Base-by-base conservation (phyloP, 2,888 invertebrate genomes). In the Perizoma flavofasciatum region DNA sequence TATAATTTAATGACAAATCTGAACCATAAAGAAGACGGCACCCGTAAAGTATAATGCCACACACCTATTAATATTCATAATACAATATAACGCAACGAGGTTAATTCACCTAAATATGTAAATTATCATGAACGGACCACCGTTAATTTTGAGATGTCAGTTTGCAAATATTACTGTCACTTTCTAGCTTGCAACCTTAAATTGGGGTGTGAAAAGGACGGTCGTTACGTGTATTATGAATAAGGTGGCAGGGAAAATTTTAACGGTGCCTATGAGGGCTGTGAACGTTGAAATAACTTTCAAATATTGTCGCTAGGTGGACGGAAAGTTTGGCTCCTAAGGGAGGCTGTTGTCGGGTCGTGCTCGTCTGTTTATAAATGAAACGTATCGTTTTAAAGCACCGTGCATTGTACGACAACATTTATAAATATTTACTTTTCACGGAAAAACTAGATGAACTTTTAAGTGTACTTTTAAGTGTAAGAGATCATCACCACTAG, bases 81-180 rank as follows among this genome's bases (percentile, higher is more conserved):
- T 92, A 91, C 88, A 92, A 92, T 92, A 90, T 89, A 90, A 88
- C 89, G 84, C 80, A 79, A 81, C 86, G 90, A 91, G 90, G 92
- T 92, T 92, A 92, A 92, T 92, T 90, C 86, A 88, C 92, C 92
- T 92, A 92, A 92, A 92, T 92, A 92, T 92, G 92, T 92, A 92
- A 92, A 92, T 92, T 92, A 92, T 92, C 90, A 92, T 92, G 90
- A 91, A 88, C 91, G 89, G 92, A 90, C 92, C 92, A 90, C 85
- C 88, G 88, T 90, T 90, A 89, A 89, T 91, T 88, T 83, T 72
- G 83, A 88, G 87, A 88, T 89, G 91, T 88, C 91, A 89, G 84
- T 87, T 86, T 85, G 85, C 78, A 83, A 88, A 87, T 89, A 87
- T 85, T 88, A 80, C 79, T 55, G 10, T 81, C 83, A 70, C 82